Base-by-base conservation (phyloP, 1,140 invertebrate species). In the Drosophila burlai region DNA sequence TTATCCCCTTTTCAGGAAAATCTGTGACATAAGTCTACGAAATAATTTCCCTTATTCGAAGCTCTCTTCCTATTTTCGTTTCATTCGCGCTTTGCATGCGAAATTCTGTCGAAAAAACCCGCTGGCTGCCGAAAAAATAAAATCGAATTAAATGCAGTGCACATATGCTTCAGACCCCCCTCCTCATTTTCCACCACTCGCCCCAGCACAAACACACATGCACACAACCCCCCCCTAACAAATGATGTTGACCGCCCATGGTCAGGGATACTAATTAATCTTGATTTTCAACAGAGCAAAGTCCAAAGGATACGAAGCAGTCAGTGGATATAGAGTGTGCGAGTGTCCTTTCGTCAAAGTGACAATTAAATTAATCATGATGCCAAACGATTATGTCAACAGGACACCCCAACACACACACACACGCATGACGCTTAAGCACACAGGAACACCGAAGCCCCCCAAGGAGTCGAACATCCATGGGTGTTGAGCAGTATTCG, bases 351-450 rank as follows among this genome's bases (percentile, higher is more conserved):
- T 69, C 79, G 79, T 90, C 82, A 91, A 90, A 90, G 81, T 90
- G 85, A 90, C 85, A 90, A 90, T 90, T 90, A 90, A 90, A 90
- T 90, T 90, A 90, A 90, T 90, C 85, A 90, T 71, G 84, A 68
- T 75, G 86, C 67, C 85, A 85, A 90, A 90, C 85, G 85, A 90
- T 90, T 91, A 90, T 90, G 81, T 90, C 86, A 90, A 90, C 81
- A 90, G 78, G 75, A 78, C 73, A 74, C 34, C 52, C 55, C 42
- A 47, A 31, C 55, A 60, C 40, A 40, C 47, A 57, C 43, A 29
- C 42, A 45, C 55, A 65, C 45, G 46, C 40, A 71, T 46, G 47
- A 10, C 2, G n/a, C 43, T 60, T 60, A 24, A 34, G 13, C 46
- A 45, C 34, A 26, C 16, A 40, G 36, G 24, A 52, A n/a, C 36